A percentile compares a stretch with the other conserved stretches of the same genome.
These are phyloP conservation scores for Drosophila subquinaria DNA, from an alignment of 2,888 invertebrate genomes.

Conservation along the genomic window DNA sequence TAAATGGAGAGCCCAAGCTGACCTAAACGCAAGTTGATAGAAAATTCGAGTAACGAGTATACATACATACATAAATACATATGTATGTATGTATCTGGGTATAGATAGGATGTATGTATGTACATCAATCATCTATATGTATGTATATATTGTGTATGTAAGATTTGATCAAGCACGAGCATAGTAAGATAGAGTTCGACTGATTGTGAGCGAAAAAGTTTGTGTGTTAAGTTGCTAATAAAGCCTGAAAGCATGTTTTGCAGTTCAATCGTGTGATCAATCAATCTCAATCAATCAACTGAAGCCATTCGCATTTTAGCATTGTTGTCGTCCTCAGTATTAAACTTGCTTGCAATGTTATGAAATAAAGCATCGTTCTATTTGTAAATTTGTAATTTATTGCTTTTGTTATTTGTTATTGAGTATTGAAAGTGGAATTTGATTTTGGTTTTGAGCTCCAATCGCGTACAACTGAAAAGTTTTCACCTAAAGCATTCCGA, in stretches of 20 bases:
- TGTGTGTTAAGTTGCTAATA: conserved; percentile 16
- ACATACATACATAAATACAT: no score
- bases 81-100: not conserved
- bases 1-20: conserved; percentile 60
- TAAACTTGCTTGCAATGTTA: conserved; percentile 56
- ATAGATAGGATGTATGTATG: conserved; percentile 6
- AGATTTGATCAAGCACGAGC: conserved; percentile 41
- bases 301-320: conserved; percentile 46
- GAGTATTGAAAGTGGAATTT: conserved; percentile 28
- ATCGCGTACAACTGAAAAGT: conserved; percentile 64
- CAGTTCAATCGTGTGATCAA: conserved; percentile 34
- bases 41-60: conserved; percentile 28
- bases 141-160: conserved; percentile 5
- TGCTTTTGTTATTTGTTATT: conserved; percentile 5
- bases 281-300: conserved; percentile 28
- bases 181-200: conserved; percentile 40
- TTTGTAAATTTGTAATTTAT: conserved; percentile 32
- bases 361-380: conserved; percentile 55
- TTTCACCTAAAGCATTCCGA: conserved; percentile 81
- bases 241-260: conserved; percentile 34
- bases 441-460: conserved; percentile 56
- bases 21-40: conserved; percentile 47
- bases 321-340: conserved; percentile 55
- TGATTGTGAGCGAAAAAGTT: conserved; percentile 41
- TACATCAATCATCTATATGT: conserved; percentile 8